Conservation (phyloP, 2,113 vertebrate species). For the Telmatochromis sp. region DNA sequence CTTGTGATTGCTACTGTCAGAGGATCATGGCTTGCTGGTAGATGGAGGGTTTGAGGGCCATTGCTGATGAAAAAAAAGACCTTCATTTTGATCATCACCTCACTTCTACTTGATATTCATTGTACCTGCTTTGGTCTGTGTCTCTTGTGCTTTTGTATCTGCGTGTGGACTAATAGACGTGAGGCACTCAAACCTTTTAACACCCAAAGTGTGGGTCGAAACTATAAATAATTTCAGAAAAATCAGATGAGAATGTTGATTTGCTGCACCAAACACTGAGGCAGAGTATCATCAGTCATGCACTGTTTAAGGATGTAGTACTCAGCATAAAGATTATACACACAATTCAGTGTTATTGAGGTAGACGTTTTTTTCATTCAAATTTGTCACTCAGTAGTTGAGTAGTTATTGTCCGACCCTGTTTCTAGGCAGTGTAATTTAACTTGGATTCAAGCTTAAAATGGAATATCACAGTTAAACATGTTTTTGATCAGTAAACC, state of each 20-base stretch:
- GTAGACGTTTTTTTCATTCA: neutral
- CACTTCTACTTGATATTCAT: slow-evolving; percentile 20
- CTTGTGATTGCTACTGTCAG: slow-evolving; percentile 63
- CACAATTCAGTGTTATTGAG: neutral
- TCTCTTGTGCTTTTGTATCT: neutral
- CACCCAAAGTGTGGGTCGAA: neutral
- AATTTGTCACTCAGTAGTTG: neutral
- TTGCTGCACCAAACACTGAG: neutral
- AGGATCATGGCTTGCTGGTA: neutral
- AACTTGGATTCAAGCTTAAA: neutral
- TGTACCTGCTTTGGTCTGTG: neutral
- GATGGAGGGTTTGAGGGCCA: slow-evolving; percentile 5
- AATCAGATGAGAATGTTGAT: neutral
- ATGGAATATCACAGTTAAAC: neutral
- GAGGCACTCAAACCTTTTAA: neutral
- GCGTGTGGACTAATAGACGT: neutral
- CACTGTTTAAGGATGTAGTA: neutral
- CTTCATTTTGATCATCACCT: slow-evolving; percentile 12
- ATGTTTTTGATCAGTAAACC: neutral
- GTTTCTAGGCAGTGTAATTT: neutral
- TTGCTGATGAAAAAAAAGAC: neutral
- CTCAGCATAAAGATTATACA: neutral
- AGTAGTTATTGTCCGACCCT: neutral
- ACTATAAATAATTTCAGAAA: neutral
- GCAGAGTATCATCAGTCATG: neutral